Conservation (phyloP, 64 coral and sea anemone genomes). For the Montipora sp. region DNA sequence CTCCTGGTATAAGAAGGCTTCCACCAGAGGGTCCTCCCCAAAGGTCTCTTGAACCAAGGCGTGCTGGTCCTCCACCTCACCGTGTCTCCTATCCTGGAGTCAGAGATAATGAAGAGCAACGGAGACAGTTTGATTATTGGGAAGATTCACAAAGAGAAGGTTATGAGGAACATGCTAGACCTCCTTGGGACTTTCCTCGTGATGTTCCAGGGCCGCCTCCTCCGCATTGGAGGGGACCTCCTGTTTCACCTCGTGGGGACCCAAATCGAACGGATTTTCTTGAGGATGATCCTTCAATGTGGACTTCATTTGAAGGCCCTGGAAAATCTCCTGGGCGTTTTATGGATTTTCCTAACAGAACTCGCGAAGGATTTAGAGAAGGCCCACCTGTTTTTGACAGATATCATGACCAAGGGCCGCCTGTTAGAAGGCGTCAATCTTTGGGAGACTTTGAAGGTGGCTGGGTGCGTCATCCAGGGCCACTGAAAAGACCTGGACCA, state of each 20-base stretch:
- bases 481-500: slow-evolving; percentile 42
- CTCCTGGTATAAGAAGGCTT: neutral
- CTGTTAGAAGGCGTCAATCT: slow-evolving; percentile 35
- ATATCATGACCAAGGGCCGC: slow-evolving; percentile 12
- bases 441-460: slow-evolving; percentile 28
- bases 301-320: slow-evolving; percentile 73
- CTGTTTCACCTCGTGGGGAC: slow-evolving; percentile 30
- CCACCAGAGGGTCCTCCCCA: neutral
- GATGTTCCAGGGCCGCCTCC: slow-evolving; percentile 34
- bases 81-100: neutral
- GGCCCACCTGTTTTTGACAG: slow-evolving; percentile 16
- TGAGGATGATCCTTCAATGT: slow-evolving; percentile 69
- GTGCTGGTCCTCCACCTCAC: neutral
- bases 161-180: slow-evolving; percentile 25
- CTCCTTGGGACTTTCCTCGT: slow-evolving; percentile 20
- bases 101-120: slow-evolving; percentile 4
- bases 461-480: slow-evolving; percentile 18
- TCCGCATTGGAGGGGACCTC: slow-evolving; percentile 22
- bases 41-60: slow-evolving; percentile 14
- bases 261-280: slow-evolving; percentile 59
- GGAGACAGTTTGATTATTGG: slow-evolving; percentile 41
- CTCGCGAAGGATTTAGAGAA: slow-evolving; percentile 40
- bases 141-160: slow-evolving; percentile 41
- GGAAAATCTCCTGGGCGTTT: slow-evolving; percentile 45
- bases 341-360: slow-evolving; percentile 26